Base-by-base conservation (phyloP, 2,888 invertebrate species). In the Stenodema calcarata region DNA sequence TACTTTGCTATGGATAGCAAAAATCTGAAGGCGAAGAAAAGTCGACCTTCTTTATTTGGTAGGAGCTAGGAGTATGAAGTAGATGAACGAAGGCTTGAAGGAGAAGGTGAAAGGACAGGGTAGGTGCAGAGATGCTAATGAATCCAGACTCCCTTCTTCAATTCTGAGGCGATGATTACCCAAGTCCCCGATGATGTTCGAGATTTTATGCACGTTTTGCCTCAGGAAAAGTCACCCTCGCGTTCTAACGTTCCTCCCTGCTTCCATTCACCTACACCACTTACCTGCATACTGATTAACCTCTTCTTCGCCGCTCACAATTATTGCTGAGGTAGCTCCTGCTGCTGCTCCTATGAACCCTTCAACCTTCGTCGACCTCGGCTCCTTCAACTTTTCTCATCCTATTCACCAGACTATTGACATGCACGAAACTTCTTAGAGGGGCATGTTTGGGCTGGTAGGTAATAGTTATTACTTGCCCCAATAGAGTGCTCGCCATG, bases 161-260 rank as follows among this genome's bases (percentile, higher is more conserved):
- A 41, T 82, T 82, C 82, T 69, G 69, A 41, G 41, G 69, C 69
- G 82, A 82, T 82, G 82, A 82, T 82, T 82, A 82, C 82, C 62
- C 28, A 62, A 23, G 12, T 23, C 78, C 27, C 70, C 70, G 82
- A 47, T 82, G 41, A 82, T 70, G 50, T 82, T 82, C 62, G 70
- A 82, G 82, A 82, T 82, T 82, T 82, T 70, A 82, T 70, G 82
- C 82, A 82, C 82, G 82, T 82, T 82, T 82, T 70, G 69, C 70
- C 23, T 23, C 23, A 70, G 30, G 23, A 82, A 47, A 41, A 82
- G 69, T 27, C 54, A 4, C 12, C 54, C 16, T 14, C 54, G 14
- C 80, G 6, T 6, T 50, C n/a, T 30, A 28, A 18, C 54, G 44
- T 44, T 42, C 41, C 80, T 80, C 30, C 54, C 11, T 28, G 47